These are phyloP conservation scores for Gymnodraco acuticeps DNA, from an alignment of 2,797 vertebrate species.

Conservation along the genomic window DNA sequence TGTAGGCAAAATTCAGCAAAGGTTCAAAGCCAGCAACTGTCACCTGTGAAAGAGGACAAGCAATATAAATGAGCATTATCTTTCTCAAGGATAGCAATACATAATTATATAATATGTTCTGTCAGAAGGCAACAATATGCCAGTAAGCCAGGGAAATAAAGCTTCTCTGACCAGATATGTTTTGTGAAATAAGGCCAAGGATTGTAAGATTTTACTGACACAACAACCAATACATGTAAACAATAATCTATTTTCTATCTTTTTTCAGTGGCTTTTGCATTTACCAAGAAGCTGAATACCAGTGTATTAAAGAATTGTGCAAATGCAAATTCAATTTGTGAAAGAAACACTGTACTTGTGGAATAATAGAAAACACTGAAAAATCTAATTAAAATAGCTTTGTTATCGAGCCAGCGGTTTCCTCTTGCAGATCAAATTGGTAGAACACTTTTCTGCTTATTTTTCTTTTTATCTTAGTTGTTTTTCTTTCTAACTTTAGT, in stretches of 20 bases:
- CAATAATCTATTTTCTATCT: background rate
- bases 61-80: background rate
- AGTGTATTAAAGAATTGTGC: background rate
- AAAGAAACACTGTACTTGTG: background rate
- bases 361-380: background rate
- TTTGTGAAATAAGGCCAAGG: background rate
- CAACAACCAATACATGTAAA: slow-evolving; percentile 5
- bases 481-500: background rate
- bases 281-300: background rate
- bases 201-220: background rate
- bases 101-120: background rate
- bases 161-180: background rate
- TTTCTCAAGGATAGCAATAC: background rate
- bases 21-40: slow-evolving; percentile 92
- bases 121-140: background rate
- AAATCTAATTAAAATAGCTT: background rate
- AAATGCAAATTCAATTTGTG: background rate
- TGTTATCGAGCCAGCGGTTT: background rate
- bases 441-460: background rate
- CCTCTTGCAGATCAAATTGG: background rate
- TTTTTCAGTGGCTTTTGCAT: background rate
- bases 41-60: slow-evolving; percentile 82
- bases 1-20: slow-evolving; percentile 95
- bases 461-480: background rate
- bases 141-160: background rate